Evolutionary conservation across 2,113 vertebrate genomes (phyloP), one percentile per base, ranked within the genome.

Genomic region (Amblyopsis rosae): DNA sequence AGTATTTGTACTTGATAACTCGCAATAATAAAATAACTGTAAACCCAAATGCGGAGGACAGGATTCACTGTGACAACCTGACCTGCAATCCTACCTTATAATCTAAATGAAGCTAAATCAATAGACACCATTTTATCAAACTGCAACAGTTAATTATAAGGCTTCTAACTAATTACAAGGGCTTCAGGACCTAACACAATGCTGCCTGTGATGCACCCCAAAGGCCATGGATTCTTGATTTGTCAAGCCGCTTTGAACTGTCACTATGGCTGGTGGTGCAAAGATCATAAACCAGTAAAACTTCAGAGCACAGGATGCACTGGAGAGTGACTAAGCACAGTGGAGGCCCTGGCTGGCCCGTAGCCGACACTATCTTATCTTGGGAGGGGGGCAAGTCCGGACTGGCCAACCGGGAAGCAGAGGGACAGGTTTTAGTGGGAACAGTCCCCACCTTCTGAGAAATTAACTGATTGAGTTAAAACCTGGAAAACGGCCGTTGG

Each of bases 271-370:
- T 86, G 80, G 66, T 79, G 79, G 79, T 77, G 79, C 83, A 89
- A 86, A 87, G 87, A 90, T 90, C 88, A 90, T 89, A 90, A 92
- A 90, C 84, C 81, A 87, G 79, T 87, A 90, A 89, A 87, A 92
- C 84, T 90, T 91, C 84, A 91, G 80, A 91, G 87, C 80, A 86
- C 90, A 92, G 86, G 89, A 87, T 87, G 76, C 71, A 65, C 77
- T 80, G 59, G 69, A 88, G 79, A 74, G 75, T 87, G 84, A 88
- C 82, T 90, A 86, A 90, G 79, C 79, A 68, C 85, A 82, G 73
- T 62, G 33, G 67, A 75, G 82, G 81, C 81, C 85, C 72, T 79
- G 55, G 65, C 79, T 75, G 76, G 32, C 70, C 82, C 80, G 82
- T 68, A 88, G 79, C 85, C 85, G 89, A 87, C 83, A 82, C 77